These are phyloP conservation scores for Sphaerophoria taeniata DNA, from an alignment of 2,888 invertebrate species.

Conservation along the genomic window DNA sequence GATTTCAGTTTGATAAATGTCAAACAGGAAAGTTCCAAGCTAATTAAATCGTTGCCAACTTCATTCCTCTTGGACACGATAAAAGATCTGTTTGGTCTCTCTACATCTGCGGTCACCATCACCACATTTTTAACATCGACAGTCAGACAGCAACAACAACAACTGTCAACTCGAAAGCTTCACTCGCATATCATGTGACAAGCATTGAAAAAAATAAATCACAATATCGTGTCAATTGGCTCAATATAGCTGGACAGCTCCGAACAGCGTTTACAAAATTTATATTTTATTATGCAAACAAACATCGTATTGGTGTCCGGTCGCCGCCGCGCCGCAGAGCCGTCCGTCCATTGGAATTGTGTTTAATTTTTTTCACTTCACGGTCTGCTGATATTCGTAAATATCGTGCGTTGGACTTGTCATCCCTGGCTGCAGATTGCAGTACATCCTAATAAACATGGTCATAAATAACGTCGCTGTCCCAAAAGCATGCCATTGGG, in stretches of 20 bases:
- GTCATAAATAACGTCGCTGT: conserved; percentile 69
- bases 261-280: conserved; percentile 64
- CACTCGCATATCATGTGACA: conserved; percentile 50
- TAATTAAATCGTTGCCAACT: no score
- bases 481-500: conserved; percentile 62
- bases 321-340: no score
- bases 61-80: no score
- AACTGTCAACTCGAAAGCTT: conserved; percentile 45
- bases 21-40: no score
- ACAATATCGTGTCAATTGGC: conserved; percentile 72
- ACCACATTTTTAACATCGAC: no score
- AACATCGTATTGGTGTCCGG: no score
- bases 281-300: conserved; percentile 38
- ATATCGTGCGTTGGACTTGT: conserved; percentile 56
- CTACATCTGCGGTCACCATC: no score
- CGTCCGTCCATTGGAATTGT: not conserved
- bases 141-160: not conserved
- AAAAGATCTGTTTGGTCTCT: no score
- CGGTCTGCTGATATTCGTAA: no score
- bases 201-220: conserved; percentile 65
- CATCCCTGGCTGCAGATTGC: conserved; percentile 54
- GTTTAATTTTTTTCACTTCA: not conserved
- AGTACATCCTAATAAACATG: conserved; percentile 73
- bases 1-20: no score
- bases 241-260: conserved; percentile 52